phyloP scores from a whole-genome alignment of 2,888 invertebrate genomes.

The Mythimna lalbum region DNA sequence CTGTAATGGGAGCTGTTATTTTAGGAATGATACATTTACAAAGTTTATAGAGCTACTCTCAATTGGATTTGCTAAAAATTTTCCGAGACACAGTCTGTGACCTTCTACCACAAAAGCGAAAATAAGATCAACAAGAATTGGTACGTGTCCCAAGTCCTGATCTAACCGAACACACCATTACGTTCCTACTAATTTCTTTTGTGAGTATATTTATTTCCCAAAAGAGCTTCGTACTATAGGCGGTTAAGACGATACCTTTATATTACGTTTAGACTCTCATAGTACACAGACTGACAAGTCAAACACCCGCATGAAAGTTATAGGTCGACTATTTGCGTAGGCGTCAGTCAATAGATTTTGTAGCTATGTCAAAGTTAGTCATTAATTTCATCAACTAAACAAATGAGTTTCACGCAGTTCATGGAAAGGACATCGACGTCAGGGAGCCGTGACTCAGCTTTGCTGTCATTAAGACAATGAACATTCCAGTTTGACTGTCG shows the following conservation, averaged over 20 bases:
- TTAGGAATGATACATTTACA: constrained; percentile 12
- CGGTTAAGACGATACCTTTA: not conserved
- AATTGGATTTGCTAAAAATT: not conserved
- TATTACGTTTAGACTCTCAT: constrained; percentile 5
- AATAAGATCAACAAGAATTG: constrained; percentile 5
- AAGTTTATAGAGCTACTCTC: constrained; percentile 19
- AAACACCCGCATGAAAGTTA: constrained; percentile 51
- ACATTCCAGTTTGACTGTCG: not conserved
- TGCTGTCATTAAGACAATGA: constrained; percentile 24
- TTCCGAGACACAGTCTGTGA: not conserved
- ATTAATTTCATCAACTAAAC: constrained; percentile 30
- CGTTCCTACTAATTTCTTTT: not conserved
- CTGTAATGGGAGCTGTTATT: constrained; percentile 29
- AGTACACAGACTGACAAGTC: constrained; percentile 21
- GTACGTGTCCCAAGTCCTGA: not conserved
- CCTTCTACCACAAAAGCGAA: not conserved
- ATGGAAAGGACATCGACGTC: constrained; percentile 28
- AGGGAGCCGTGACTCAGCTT: constrained; percentile 30
- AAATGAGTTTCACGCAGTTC: constrained; percentile 38
- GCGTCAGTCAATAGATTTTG: constrained; percentile 39
- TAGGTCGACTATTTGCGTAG: constrained; percentile 34
- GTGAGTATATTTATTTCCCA: not conserved
- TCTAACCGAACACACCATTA: not conserved
- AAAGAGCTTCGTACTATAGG: too few relatives aligned
- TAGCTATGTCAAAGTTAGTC: constrained; percentile 21